Percentiles rank a stretch among this genome's conserved stretches.
phyloP scores from a whole-genome alignment of 2,888 invertebrate genomes.

The Ganaspis brasiliensis region DNA sequence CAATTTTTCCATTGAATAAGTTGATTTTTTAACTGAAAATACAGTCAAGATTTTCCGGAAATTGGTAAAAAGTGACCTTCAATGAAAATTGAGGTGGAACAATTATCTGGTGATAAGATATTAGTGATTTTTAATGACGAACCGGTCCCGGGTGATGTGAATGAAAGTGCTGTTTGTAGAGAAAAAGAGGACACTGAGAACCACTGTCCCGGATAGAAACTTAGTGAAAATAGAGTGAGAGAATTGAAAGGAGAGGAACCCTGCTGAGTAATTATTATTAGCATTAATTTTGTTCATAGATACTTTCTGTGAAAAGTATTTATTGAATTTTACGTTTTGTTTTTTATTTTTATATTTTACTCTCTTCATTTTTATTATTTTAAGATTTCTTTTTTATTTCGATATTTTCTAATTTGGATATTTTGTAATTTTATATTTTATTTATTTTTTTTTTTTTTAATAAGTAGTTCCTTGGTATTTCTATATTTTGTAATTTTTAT shows the following conservation, averaged over 20 bases:
- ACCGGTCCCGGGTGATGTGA: conserved; percentile 24
- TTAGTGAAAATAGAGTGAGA: conserved; percentile 32
- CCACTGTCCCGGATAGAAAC: conserved; percentile 36
- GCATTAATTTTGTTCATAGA: background rate
- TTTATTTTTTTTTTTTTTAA: no score
- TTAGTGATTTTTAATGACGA: background rate
- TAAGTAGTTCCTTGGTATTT: no score
- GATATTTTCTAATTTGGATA: no score
- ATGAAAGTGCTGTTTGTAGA: conserved; percentile 24
- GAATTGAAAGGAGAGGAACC: background rate
- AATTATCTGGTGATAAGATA: background rate
- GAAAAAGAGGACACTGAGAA: conserved; percentile 38
- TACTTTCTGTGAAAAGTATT: no score
- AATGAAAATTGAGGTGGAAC: background rate
- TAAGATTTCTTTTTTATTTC: no score
- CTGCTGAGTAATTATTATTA: conserved; percentile 19
- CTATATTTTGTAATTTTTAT: no score
- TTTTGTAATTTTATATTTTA: no score
- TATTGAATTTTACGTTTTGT: background rate
- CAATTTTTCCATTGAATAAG: no score
- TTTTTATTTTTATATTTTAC: background rate
- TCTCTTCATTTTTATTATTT: no score
- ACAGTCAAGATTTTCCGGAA: no score
- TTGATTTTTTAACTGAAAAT: no score
- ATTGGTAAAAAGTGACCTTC: conserved; percentile 1